Evolutionary conservation across 2,113 vertebrate genomes (phyloP), one percentile per base, ranked within the genome.

Genomic region (Condylura cristata): DNA sequence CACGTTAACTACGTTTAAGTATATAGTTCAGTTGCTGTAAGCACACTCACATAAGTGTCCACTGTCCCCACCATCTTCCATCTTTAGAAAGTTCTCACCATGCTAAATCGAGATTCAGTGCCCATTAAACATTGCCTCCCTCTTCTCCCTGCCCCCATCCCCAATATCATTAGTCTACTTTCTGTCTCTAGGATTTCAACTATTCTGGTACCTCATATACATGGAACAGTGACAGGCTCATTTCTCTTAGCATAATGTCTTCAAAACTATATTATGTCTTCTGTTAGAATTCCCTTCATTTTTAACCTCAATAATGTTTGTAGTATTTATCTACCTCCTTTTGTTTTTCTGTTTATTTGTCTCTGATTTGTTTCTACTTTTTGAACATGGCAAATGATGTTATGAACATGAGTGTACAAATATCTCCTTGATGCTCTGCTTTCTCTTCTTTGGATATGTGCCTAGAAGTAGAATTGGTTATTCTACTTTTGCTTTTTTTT

Each of bases 81-180:
- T n/a, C 53, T 58, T 24, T 32, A 65, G 41, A 81, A 66, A 13
- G 8, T 34, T 65, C 63, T 65, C 32, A 2, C 48, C 22, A 3
- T 83, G 13, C 61, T 32, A 66, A 34, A 83, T 13, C 26, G 13
- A 66, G 16, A 48, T 6, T 65, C 32, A 5, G 18, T 48, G 41
- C 32, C 32, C 60, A 9, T 24, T 66, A 37, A 16, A 28, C 34
- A 16, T 32, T 16, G n/a, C 8, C 30, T 41, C 12, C 32, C 8
- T 9, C 48, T 17, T 28, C n/a, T 34, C 8, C 58, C 4, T 28
- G n/a, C n/a, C 81, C 44, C 32, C 46, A 32, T 8, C 4, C 24
- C 0, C 46, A 2, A 8, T 9, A 24, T 13, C 6, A 13, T 46
- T 1, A 13, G 20, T 30, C 37, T 30, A 3, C 6, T 39, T 18